Evolutionary conservation across 2,113 vertebrate species (phyloP), one percentile per base, ranked within the genome.

Genomic region (Benitochromis conjunctus): DNA sequence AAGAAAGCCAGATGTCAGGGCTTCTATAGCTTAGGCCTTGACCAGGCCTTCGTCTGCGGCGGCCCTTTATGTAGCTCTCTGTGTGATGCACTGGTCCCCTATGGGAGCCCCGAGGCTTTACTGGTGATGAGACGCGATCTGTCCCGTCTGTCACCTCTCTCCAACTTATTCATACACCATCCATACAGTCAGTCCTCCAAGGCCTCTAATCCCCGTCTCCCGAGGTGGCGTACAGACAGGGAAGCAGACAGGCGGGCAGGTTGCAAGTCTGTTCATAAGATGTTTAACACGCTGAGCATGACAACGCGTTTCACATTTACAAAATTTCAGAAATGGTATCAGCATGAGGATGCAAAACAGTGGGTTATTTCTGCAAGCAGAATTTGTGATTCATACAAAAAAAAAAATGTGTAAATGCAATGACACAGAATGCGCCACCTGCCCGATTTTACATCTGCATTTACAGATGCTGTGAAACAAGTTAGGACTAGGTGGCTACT

Each of bases 91-190:
- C 88, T 78, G 87, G 90, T 93, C 95, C 93, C 95, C 89, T 90
- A 92, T 93, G 94, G 95, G 95, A 92, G 92, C 88, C 87, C 88
- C 83, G 62, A 92, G 95, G 96, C 96, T 97, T 96, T 96, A 96
- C 93, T 95, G 94, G 94, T 95, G 95, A 96, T 96, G 95, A 96
- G 96, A 94, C 94, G 79, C 93, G 94, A 95, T 96, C 96, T 95
- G 95, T 95, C 94, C 96, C 95, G 95, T 96, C 96, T 96, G 96
- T 95, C 95, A 94, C 94, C 94, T 95, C 93, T 88, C 91, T 94
- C 83, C 94, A 90, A 95, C 89, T 94, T 92, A 94, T 95, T 95
- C 95, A 95, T 95, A 94, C 93, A 78, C 94, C 94, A 91, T 94
- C 94, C 92, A 95, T 94, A 95, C 94, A 95, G 95, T 95, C 89